Percentiles rank a stretch among this genome's conserved stretches.
Evolutionary conservation across 2,113 vertebrate genomes (phyloP).

Genomic region (Grallaria varia): DNA sequence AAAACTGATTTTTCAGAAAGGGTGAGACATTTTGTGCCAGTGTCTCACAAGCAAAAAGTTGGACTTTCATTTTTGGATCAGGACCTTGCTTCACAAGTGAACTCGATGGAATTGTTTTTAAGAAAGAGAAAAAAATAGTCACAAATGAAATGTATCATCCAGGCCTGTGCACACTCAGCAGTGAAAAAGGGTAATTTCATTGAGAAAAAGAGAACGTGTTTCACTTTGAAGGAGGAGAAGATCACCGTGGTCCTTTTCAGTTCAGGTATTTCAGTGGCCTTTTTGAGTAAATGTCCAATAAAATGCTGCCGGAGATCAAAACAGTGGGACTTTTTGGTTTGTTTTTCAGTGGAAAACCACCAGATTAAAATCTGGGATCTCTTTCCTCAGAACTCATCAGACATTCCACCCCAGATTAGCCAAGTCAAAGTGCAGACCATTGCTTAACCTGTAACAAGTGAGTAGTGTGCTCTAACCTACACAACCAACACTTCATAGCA

Average conservation of each 20-base stretch:
- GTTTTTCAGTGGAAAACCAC: background rate
- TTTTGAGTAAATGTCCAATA: background rate
- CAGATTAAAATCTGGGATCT: background rate
- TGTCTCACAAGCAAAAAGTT: background rate
- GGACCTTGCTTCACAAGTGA: background rate
- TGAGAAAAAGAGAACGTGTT: background rate
- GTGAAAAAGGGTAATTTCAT: background rate
- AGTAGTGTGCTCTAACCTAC: background rate
- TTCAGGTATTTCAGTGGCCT: background rate
- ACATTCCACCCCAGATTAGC: background rate
- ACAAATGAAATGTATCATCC: background rate
- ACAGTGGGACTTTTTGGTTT: background rate
- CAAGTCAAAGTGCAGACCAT: background rate
- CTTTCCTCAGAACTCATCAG: background rate
- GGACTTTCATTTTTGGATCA: background rate
- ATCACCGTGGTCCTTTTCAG: background rate
- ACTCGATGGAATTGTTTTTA: background rate
- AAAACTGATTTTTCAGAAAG: conserved; percentile 7
- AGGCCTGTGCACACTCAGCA: background rate
- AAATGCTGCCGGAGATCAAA: background rate
- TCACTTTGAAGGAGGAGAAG: background rate
- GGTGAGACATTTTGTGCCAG: background rate
- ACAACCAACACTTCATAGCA: background rate
- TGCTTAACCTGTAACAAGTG: background rate
- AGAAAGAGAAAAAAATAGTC: background rate